Conservation (phyloP, 2,888 invertebrate species). For the Callimorpha dominula region DNA sequence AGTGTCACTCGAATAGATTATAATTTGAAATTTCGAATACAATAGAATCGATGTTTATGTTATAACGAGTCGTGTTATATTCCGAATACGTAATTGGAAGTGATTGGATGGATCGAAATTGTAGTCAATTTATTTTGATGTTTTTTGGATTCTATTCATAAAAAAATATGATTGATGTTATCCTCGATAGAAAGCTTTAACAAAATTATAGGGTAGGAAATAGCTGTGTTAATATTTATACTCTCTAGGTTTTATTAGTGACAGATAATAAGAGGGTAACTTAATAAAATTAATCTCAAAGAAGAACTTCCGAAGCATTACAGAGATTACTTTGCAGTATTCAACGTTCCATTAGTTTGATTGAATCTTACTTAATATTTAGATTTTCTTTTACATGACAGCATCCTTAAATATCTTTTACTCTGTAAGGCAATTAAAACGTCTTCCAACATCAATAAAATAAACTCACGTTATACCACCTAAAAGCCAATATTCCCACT, state of each 20-base stretch:
- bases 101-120: conserved; percentile 46
- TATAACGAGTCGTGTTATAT: conserved; percentile 47
- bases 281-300: neutral
- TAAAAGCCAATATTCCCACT: neutral
- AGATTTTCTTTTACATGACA: neutral
- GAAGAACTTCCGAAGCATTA: neutral
- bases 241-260: neutral
- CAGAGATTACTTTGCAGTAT: neutral
- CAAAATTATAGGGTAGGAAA: conserved; percentile 31
- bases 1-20: conserved; percentile 57
- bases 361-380: neutral
- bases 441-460: neutral
- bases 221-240: conserved; percentile 8
- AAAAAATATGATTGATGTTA: conserved; percentile 39
- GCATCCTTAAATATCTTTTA: neutral
- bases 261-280: neutral
- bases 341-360: neutral
- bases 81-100: conserved; percentile 58
- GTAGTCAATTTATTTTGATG: conserved; percentile 37
- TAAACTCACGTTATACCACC: neutral
- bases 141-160: conserved; percentile 31
- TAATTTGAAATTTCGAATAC: conserved; percentile 62
- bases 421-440: neutral
- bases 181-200: conserved; percentile 8
- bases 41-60: conserved; percentile 56